Evolutionary conservation across 2,113 vertebrate species (phyloP).

Genomic region (Peromyscus maniculatus): DNA sequence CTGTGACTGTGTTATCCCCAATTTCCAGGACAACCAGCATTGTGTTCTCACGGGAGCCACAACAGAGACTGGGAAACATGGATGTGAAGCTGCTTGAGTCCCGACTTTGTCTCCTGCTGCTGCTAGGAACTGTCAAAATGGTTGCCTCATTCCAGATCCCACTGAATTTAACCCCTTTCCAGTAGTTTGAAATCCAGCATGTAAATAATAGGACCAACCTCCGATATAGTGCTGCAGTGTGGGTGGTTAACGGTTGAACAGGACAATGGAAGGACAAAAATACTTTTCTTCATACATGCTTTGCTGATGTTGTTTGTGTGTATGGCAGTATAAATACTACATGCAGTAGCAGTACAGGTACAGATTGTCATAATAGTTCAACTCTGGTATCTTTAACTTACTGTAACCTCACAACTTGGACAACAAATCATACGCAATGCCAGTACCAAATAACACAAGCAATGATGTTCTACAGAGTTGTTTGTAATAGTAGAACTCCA

Average conservation of each 20-base stretch:
- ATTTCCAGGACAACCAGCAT: background rate
- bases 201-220: background rate
- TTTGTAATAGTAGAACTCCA: background rate
- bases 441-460: fast-evolving
- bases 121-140: background rate
- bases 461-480: background rate
- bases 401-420: background rate
- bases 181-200: background rate
- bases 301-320: background rate
- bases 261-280: background rate
- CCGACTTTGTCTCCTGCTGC: background rate
- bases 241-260: background rate
- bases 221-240: background rate
- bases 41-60: background rate
- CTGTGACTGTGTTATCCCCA: background rate
- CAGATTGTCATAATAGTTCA: background rate
- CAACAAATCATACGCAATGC: fast-evolving
- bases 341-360: fast-evolving
- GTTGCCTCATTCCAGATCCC: background rate
- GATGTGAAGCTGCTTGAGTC: background rate
- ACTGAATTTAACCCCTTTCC: background rate
- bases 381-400: background rate
- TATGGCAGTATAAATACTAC: background rate
- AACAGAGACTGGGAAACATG: background rate
- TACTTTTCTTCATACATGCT: background rate